Percentiles rank a stretch among this genome's conserved stretches.
Evolutionary conservation across 2,888 invertebrate genomes (phyloP).

Genomic region (Suillia variegata): DNA sequence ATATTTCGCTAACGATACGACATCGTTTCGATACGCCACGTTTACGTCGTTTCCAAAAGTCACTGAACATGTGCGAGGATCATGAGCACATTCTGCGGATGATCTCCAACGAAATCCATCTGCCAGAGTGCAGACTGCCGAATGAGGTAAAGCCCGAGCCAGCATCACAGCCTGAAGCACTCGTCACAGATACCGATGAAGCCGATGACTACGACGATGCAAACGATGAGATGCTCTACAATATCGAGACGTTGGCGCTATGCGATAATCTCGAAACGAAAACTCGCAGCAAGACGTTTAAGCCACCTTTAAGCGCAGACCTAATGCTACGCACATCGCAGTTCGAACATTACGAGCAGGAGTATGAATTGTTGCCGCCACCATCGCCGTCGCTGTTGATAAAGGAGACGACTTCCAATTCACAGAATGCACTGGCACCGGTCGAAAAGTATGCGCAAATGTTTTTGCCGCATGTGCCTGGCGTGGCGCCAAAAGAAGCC

Average conservation of each 20-base stretch:
- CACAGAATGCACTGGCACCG: not conserved
- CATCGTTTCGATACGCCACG: constrained; percentile 10
- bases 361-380: not conserved
- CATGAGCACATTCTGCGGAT: constrained; percentile 19
- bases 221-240: too few species aligned
- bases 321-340: constrained; percentile 4
- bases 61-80: not conserved
- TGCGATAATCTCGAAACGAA: not conserved
- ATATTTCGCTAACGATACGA: constrained; percentile 18
- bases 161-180: not conserved
- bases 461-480: constrained; percentile 18
- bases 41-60: not conserved
- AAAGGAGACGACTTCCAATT: not conserved
- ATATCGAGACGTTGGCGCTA: too few species aligned
- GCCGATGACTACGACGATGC: not conserved
- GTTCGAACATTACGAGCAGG: not conserved
- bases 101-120: constrained; percentile 24
- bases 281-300: not conserved
- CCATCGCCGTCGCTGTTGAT: not conserved
- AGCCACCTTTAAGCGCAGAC: too few species aligned
- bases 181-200: not conserved
- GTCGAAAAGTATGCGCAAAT: constrained; percentile 20
- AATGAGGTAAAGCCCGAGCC: not conserved
- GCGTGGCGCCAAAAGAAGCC: constrained; percentile 19
- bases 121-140: constrained; percentile 3